Evolutionary conservation across 2,888 invertebrate species (phyloP).

Genomic region (Hemithea aestivaria): DNA sequence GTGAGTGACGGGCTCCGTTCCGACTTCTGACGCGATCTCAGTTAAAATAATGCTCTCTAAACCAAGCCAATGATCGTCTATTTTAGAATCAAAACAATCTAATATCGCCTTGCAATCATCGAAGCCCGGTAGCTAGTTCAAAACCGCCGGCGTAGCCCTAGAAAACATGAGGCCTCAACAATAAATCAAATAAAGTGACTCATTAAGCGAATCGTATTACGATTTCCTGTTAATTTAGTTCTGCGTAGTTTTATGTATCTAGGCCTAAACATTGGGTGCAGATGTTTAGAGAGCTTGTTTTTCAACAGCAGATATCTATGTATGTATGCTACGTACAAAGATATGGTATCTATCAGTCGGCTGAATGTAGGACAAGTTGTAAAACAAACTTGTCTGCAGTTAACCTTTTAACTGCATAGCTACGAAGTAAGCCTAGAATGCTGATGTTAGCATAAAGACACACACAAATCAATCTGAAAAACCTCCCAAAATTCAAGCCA

Average conservation of each 20-base stretch:
- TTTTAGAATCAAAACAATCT: conserved; percentile 23
- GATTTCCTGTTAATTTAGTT: conserved; percentile 30
- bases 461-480: too few species aligned
- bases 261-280: conserved; percentile 8
- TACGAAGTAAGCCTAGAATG: too few species aligned
- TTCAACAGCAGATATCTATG: too few species aligned
- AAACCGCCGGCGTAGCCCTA: conserved; percentile 1
- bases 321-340: too few species aligned
- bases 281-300: conserved; percentile 1
- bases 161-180: conserved; percentile 3
- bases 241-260: conserved; percentile 32
- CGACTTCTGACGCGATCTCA: conserved; percentile 43
- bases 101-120: neutral
- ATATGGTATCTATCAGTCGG: too few species aligned
- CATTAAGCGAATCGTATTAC: conserved; percentile 35
- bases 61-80: conserved; percentile 28
- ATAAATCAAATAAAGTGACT: conserved; percentile 35
- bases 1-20: conserved; percentile 55
- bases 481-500: too few species aligned
- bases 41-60: conserved; percentile 32
- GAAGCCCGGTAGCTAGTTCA: conserved; percentile 1
- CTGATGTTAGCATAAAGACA: too few species aligned
- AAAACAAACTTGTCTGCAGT: too few species aligned
- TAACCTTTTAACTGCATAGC: too few species aligned
- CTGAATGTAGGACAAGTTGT: too few species aligned